A percentile compares a stretch with the other conserved stretches of the same genome.
phyloP scores from a whole-genome alignment of 1,140 invertebrate species.

The Laupala kohalensis region DNA sequence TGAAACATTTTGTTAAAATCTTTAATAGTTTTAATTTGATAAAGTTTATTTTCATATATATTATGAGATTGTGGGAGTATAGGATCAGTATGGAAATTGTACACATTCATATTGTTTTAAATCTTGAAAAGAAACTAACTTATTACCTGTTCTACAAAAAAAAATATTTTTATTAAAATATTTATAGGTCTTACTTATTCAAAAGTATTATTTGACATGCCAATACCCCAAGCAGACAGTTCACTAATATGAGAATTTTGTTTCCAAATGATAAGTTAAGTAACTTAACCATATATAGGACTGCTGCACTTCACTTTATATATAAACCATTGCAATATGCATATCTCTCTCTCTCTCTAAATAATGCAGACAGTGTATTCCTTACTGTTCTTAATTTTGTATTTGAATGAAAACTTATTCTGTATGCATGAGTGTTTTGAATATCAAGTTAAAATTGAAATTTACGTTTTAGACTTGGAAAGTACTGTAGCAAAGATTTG shows the following conservation, averaged over 20 bases:
- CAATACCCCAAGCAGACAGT: slow-evolving; percentile 9
- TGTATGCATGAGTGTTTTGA: no score
- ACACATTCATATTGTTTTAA: neutral
- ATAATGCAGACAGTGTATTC: no score
- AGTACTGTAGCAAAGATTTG: no score
- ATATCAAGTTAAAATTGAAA: no score
- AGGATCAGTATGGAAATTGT: neutral
- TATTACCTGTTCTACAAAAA: neutral
- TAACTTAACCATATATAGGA: slow-evolving; percentile 5
- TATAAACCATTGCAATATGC: no score
- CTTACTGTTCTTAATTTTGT: no score
- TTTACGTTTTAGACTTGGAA: no score
- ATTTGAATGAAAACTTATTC: no score
- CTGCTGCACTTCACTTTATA: slow-evolving; percentile 8
- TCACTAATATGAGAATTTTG: neutral
- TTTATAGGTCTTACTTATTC: neutral
- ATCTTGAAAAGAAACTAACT: neutral
- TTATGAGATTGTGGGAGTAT: neutral
- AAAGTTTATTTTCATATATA: neutral
- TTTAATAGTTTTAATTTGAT: neutral
- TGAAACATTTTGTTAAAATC: neutral
- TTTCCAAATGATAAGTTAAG: neutral
- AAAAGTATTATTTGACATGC: neutral
- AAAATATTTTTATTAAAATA: neutral
- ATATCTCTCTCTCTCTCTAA: no score